phyloP scores from a whole-genome alignment of 2,797 vertebrate species.

The Myotis findleyi region DNA sequence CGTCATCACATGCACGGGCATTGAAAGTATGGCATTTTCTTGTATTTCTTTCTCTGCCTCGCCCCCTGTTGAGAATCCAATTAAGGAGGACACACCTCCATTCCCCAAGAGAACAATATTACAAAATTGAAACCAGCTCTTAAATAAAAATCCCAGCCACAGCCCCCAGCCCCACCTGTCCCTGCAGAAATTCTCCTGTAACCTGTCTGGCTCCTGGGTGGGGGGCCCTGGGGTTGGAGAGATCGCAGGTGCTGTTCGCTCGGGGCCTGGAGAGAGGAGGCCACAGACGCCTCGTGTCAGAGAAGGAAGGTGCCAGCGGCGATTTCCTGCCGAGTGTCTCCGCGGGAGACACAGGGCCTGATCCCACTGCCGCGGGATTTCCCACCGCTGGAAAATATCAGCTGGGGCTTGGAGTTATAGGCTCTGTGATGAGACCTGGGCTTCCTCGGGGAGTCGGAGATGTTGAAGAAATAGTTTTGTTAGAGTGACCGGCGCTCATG shows the following conservation, averaged over 20 bases:
- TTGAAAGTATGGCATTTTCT: background rate
- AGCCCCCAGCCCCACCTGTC: background rate
- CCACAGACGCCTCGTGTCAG: background rate
- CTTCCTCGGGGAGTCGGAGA: too few relatives aligned
- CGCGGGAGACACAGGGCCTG: background rate
- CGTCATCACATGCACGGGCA: background rate
- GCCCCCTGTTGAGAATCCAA: background rate
- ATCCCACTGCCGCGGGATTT: background rate
- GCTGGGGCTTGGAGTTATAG: too few relatives aligned
- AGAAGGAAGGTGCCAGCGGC: background rate
- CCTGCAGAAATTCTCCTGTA: constrained; percentile 18
- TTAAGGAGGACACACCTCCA: background rate
- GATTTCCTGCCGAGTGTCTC: background rate
- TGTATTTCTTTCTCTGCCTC: background rate
- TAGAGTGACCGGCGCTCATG: too few relatives aligned
- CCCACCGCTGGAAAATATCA: background rate
- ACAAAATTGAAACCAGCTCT: background rate
- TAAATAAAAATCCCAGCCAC: background rate
- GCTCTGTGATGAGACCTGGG: too few relatives aligned
- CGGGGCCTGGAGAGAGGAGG: background rate
- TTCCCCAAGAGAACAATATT: background rate
- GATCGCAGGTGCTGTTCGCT: background rate
- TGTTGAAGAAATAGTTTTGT: too few relatives aligned
- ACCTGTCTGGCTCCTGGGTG: background rate
- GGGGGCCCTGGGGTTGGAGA: background rate